Conservation (phyloP, 1,140 invertebrate genomes). For the Sarcophaga peregrina region DNA sequence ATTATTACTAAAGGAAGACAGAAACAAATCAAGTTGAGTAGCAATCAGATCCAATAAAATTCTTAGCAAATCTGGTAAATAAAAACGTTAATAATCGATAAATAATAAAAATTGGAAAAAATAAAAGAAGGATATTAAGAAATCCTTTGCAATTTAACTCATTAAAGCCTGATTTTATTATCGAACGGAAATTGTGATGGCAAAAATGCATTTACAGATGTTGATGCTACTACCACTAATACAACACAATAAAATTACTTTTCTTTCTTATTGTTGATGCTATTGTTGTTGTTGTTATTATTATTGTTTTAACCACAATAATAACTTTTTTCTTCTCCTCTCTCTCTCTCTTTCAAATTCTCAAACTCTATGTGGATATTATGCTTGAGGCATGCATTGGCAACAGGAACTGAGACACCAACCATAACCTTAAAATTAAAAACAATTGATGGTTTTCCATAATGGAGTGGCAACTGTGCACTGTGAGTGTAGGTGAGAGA, state of each 20-base stretch:
- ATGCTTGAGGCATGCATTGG: no score
- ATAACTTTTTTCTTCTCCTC: neutral
- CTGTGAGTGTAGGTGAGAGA: neutral
- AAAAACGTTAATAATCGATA: neutral
- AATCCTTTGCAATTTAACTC: constrained; percentile 15
- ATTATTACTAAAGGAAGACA: no score
- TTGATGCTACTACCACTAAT: neutral
- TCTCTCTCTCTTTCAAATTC: no score
- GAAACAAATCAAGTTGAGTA: neutral
- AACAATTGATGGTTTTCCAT: neutral
- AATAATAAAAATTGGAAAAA: neutral
- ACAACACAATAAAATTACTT: constrained; percentile 1
- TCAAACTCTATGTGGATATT: no score
- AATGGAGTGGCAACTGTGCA: neutral
- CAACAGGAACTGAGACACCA: neutral
- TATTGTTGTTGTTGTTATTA: no score
- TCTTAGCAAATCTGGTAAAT: neutral
- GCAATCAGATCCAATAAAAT: constrained; percentile 1
- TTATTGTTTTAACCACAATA: neutral
- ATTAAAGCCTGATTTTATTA: constrained; percentile 7
- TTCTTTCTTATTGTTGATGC: no score
- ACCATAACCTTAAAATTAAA: neutral
- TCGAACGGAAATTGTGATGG: constrained; percentile 7
- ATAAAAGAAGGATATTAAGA: neutral
- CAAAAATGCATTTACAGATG: constrained; percentile 10